Percentiles rank a stretch among this genome's conserved stretches.
phyloP scores from a whole-genome alignment of 2,797 vertebrate genomes.

The Bryconaethiops microstoma region DNA sequence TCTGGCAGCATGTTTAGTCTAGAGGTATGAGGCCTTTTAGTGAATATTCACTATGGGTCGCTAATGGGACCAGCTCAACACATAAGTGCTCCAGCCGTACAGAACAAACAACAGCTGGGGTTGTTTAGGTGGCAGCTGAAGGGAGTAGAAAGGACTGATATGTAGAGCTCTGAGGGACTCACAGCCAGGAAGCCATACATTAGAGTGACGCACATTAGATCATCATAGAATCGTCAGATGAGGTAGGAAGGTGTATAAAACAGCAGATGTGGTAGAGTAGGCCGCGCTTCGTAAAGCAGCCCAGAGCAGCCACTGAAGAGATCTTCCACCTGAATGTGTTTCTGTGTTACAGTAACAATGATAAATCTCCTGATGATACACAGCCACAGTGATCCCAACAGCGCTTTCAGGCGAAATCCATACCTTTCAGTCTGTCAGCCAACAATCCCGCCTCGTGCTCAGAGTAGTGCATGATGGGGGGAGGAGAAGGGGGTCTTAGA shows the following conservation, averaged over 20 bases:
- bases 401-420: conserved; percentile 35
- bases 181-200: conserved; percentile 40
- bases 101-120: conserved; percentile 52
- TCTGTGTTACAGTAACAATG: conserved; percentile 35
- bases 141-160: conserved; percentile 6
- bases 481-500: conserved; percentile 80
- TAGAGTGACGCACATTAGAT: conserved; percentile 22
- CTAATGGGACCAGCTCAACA: conserved; percentile 31
- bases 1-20: conserved; percentile 13
- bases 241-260: conserved; percentile 29
- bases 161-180: background rate
- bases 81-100: conserved; percentile 31
- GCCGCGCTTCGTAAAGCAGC: conserved; percentile 17
- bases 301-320: conserved; percentile 34
- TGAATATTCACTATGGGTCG: conserved; percentile 26
- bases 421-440: conserved; percentile 86
- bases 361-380: conserved; percentile 35
- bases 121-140: conserved; percentile 27
- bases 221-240: conserved; percentile 29
- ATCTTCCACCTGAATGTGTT: conserved; percentile 19
- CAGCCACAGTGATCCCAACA: conserved; percentile 31
- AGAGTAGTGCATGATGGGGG: conserved; percentile 84
- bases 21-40: background rate
- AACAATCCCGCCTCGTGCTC: conserved; percentile 83
- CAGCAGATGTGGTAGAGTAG: conserved; percentile 17